Base-by-base conservation (phyloP, 2,113 vertebrate genomes). In the Hippolais icterina region DNA sequence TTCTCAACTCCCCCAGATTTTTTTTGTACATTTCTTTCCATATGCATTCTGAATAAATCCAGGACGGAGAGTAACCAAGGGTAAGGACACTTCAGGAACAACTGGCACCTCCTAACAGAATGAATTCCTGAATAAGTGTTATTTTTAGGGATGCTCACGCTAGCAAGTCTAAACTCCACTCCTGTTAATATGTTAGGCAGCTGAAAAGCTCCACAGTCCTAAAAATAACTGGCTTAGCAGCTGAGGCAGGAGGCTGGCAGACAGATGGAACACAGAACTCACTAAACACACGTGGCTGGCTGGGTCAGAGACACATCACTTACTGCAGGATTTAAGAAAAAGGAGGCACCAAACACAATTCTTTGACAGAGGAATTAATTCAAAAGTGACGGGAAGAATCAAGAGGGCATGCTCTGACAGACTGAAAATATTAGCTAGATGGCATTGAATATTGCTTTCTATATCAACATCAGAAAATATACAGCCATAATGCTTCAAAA, bases 121-220 rank as follows among this genome's bases (percentile, higher is more conserved):
- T 75, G 57, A 72, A 95, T 93, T 89, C 91, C 87, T 72, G 75
- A 93, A 68, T 93, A 80, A 74, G 60, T 66, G 76, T 96, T 97
- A 96, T 97, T 96, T 97, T 97, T 96, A 96, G 96, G 68, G 78
- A 91, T 78, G 93, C 79, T 93, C 80, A 87, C 19, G 27, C 94
- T 91, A 96, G 92, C 89, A 90, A 96, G 81, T 57, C 86, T 93
- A 16, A 95, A 94, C 91, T 95, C 80, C 82, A 68, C 71, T 88
- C 59, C 76, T 80, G 71, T 44, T 94, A 94, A 71, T 74, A 93
- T 31, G 80, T 70, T 70, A 94, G 95, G 95, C 91, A 96, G 95
- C 88, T 95, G 88, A 90, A 91, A 95, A 96, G 75, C 90, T 83
- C 33, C 60, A 72, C 37, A 84, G 83, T n/a, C 63, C 97, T 96